Evolutionary conservation across 2,113 vertebrate species (phyloP).

Genomic region (Corapipo altera): DNA sequence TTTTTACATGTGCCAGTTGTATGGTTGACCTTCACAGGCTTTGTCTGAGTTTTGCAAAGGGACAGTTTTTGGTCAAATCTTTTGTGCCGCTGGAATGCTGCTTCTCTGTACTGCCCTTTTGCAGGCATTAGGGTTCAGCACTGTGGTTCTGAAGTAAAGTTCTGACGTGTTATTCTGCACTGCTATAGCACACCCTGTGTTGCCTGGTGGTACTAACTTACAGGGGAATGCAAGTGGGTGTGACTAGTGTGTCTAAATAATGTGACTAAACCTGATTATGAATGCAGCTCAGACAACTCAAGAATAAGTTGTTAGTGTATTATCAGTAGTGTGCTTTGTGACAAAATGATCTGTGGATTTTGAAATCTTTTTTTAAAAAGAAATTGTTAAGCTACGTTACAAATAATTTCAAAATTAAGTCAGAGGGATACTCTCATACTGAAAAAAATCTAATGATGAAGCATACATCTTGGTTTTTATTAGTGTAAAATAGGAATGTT

Average conservation of each 20-base stretch:
- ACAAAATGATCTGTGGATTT: not conserved
- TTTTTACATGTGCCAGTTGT: not conserved
- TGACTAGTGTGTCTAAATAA: not conserved
- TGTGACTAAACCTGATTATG: not conserved
- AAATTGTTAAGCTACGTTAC: not conserved
- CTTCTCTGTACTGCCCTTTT: not conserved
- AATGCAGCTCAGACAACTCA: not conserved
- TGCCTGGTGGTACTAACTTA: not conserved
- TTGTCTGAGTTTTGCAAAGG: not conserved
- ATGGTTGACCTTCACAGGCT: not conserved
- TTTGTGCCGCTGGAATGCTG: not conserved
- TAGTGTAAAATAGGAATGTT: not conserved
- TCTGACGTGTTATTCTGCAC: fast-evolving
- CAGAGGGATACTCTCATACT: not conserved
- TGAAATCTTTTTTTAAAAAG: not conserved
- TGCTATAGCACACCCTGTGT: not conserved
- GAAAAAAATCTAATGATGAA: not conserved
- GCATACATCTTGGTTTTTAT: fast-evolving
- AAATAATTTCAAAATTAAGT: not conserved
- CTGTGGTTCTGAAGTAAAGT: not conserved
- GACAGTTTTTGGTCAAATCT: not conserved
- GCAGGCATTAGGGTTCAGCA: not conserved
- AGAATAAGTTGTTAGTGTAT: not conserved
- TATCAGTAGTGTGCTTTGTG: not conserved
- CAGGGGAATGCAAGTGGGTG: not conserved